A percentile compares a stretch with the other conserved stretches of the same genome.
Conservation (phyloP, 2,888 invertebrate genomes). For the Noctua janthina region DNA sequence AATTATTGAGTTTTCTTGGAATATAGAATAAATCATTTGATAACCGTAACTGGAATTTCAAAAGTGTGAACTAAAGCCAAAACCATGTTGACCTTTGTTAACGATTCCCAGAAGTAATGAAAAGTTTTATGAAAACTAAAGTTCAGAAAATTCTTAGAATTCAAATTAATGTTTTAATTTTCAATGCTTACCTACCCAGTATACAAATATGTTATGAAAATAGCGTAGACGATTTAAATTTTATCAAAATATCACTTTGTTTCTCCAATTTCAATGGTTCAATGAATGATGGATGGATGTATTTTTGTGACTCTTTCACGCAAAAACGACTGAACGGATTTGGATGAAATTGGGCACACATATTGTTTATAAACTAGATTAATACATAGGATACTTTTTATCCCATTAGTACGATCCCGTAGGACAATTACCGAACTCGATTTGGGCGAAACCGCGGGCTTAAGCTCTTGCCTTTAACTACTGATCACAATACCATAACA, state of each 20-base stretch:
- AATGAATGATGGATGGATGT: background rate
- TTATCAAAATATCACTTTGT: background rate
- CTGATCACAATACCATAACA: conserved; percentile 54
- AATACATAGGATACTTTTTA: background rate
- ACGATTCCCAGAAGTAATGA: background rate
- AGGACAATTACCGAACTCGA: background rate
- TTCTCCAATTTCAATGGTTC: background rate
- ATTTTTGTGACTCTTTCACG: background rate
- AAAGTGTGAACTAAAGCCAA: background rate
- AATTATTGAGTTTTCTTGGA: background rate
- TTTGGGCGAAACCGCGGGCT: background rate
- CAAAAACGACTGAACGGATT: background rate
- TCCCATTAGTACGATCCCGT: background rate
- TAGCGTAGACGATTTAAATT: background rate
- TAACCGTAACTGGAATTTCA: background rate
- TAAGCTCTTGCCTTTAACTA: conserved; percentile 31
- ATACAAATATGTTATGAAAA: background rate
- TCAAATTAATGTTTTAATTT: too few species aligned
- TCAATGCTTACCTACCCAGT: background rate
- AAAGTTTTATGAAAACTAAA: conserved; percentile 8
- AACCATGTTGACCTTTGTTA: background rate
- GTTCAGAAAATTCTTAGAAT: background rate
- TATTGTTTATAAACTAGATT: background rate
- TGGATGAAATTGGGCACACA: background rate
- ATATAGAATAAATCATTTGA: background rate